phyloP scores from a whole-genome alignment of 37 sponge, comb jelly and placozoan genomes.

The Mnemiopsis leidyi region DNA sequence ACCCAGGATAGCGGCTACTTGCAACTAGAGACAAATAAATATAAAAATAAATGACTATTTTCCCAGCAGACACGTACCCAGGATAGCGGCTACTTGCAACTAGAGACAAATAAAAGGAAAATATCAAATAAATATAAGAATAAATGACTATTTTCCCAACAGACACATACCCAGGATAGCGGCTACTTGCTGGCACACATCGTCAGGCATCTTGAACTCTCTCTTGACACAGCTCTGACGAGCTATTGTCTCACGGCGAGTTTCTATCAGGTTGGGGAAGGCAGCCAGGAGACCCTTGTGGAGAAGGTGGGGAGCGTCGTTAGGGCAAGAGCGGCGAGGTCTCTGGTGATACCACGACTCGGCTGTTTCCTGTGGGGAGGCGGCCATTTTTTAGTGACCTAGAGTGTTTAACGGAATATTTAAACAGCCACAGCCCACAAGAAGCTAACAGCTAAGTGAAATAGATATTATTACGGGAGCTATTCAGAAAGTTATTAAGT shows the following conservation, averaged over 20 bases:
- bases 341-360: slow-evolving; percentile 51
- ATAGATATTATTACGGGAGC: too few relatives aligned
- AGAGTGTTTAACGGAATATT: too few relatives aligned
- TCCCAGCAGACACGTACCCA: not conserved
- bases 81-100: slow-evolving; percentile 34
- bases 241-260: slow-evolving; percentile 24
- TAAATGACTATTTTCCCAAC: too few relatives aligned
- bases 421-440: too few relatives aligned
- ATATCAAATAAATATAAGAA: not conserved
- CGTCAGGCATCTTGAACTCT: slow-evolving; percentile 53
- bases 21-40: not conserved
- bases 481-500: too few relatives aligned
- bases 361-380: slow-evolving; percentile 35
- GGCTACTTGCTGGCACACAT: slow-evolving; percentile 56
- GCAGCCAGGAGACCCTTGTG: slow-evolving; percentile 56
- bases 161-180: slow-evolving; percentile 31
- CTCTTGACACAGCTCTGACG: slow-evolving; percentile 58
- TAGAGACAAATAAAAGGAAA: not conserved
- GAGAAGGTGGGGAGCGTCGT: slow-evolving; percentile 41
- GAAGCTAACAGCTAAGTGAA: too few relatives aligned
- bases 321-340: slow-evolving; percentile 30
- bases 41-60: too few relatives aligned
- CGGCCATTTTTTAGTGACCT: too few relatives aligned
- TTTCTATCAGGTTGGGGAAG: slow-evolving; percentile 38
- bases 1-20: slow-evolving; percentile 30